These are phyloP conservation scores for Scaptomyza parva DNA, from an alignment of 2,888 invertebrate species.

Conservation along the genomic window DNA sequence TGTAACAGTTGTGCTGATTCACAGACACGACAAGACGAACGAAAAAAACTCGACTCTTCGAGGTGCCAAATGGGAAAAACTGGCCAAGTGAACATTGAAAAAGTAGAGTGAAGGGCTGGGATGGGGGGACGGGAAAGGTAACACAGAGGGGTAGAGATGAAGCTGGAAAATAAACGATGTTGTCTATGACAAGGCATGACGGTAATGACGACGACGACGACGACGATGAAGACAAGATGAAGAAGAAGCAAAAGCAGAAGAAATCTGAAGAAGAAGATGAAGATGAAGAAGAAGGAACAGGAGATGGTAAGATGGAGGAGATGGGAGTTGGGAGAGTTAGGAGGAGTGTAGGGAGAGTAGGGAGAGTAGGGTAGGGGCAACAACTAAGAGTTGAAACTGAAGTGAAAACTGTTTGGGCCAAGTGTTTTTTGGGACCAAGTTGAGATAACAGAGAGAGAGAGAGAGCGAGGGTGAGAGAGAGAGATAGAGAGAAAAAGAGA, in stretches of 20 bases:
- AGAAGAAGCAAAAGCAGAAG: background rate
- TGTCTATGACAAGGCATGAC: conserved; percentile 79
- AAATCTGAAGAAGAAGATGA: background rate
- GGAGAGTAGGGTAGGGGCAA: too few relatives aligned
- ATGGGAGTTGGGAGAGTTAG: background rate
- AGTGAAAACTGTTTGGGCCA: conserved; percentile 18
- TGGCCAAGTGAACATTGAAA: conserved; percentile 32
- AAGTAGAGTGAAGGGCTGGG: conserved; percentile 14
- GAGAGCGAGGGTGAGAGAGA: too few relatives aligned
- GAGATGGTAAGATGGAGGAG: background rate
- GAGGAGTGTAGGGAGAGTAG: too few relatives aligned
- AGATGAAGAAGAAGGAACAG: background rate
- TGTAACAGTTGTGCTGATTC: conserved; percentile 71
- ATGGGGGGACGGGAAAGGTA: background rate
- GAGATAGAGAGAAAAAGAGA: too few relatives aligned
- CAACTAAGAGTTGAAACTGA: conserved; percentile 10
- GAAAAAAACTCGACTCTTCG: conserved; percentile 17
- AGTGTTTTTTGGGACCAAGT: conserved; percentile 7
- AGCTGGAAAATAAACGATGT: conserved; percentile 74
- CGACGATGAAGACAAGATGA: background rate
- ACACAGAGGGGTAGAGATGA: background rate
- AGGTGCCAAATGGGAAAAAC: conserved; percentile 69
- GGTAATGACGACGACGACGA: conserved; percentile 64
- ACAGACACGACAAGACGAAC: conserved; percentile 50
- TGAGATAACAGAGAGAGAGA: background rate